phyloP scores from a whole-genome alignment of 2,888 invertebrate genomes.

The Phrixothrix hirtus region DNA sequence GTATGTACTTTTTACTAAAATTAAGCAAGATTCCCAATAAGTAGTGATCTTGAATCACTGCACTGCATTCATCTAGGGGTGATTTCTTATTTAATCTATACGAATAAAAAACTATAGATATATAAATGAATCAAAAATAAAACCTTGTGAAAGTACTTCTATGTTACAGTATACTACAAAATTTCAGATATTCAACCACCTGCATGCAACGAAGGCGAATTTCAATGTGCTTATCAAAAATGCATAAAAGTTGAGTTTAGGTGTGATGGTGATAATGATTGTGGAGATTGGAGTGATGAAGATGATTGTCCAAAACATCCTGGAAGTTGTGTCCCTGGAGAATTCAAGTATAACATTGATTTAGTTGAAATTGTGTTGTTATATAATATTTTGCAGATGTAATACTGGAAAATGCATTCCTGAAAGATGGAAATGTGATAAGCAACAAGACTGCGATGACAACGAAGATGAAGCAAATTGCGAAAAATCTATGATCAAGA shows the following conservation, averaged over 20 bases:
- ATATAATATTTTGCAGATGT: constrained; percentile 59
- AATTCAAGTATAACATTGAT: constrained; percentile 66
- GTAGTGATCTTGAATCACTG: constrained; percentile 45
- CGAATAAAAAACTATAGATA: too few species aligned
- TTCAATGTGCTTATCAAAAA: constrained; percentile 70
- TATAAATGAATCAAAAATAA: too few species aligned
- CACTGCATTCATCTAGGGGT: too few species aligned
- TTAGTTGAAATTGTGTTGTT: background rate
- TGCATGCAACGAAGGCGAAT: constrained; percentile 73
- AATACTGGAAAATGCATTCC: constrained; percentile 78
- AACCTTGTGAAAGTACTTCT: too few species aligned
- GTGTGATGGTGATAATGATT: constrained; percentile 86
- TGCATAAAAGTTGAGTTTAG: constrained; percentile 77
- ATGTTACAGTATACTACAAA: too few species aligned
- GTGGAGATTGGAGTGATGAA: constrained; percentile 87
- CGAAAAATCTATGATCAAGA: constrained; percentile 56
- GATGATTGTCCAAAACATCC: constrained; percentile 70
- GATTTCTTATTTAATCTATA: too few species aligned
- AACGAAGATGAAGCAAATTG: constrained; percentile 80
- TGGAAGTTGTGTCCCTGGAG: constrained; percentile 69
- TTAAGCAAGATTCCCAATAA: too few species aligned
- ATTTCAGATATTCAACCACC: constrained; percentile 57
- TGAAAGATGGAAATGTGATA: constrained; percentile 77
- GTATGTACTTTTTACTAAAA: too few species aligned
- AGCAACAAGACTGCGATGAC: constrained; percentile 76